A percentile compares a stretch with the other conserved stretches of the same genome.
phyloP scores from a whole-genome alignment of 1,140 invertebrate species.

The Neodiprion fabricii region DNA sequence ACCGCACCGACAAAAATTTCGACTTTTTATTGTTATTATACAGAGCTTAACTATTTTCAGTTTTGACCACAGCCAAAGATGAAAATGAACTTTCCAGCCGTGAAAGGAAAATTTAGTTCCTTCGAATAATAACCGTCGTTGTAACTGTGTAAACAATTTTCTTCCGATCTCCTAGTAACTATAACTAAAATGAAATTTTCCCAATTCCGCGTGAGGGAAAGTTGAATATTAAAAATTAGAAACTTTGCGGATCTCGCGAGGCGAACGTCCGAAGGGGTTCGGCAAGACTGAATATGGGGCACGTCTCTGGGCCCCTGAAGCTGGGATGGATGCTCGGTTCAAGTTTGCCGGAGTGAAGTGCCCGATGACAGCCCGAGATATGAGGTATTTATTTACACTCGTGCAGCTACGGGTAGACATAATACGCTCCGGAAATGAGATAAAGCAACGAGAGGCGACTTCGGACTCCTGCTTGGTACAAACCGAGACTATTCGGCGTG shows the following conservation, averaged over 20 bases:
- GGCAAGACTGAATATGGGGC: background rate
- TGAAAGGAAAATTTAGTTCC: too few species aligned
- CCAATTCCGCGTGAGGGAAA: too few species aligned
- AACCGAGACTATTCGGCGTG: background rate
- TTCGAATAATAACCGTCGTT: too few species aligned
- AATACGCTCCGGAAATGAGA: slow-evolving; percentile 5
- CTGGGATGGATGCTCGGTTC: background rate
- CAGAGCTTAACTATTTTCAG: too few species aligned
- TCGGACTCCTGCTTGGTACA: background rate
- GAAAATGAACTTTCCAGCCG: too few species aligned
- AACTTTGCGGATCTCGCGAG: background rate
- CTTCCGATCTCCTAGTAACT: too few species aligned
- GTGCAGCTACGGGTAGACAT: background rate
- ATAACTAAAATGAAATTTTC: too few species aligned
- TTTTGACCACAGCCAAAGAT: too few species aligned
- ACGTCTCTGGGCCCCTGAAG: background rate
- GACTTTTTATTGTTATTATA: too few species aligned
- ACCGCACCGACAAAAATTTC: too few species aligned
- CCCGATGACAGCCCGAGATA: slow-evolving; percentile 37
- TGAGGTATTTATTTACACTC: slow-evolving; percentile 3
- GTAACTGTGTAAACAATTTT: too few species aligned
- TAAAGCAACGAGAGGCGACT: background rate
- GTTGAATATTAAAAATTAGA: background rate
- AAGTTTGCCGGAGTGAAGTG: slow-evolving; percentile 25
- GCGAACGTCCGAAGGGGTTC: background rate